phyloP scores from a whole-genome alignment of 2,888 invertebrate genomes.

The Drosophila mulleri region DNA sequence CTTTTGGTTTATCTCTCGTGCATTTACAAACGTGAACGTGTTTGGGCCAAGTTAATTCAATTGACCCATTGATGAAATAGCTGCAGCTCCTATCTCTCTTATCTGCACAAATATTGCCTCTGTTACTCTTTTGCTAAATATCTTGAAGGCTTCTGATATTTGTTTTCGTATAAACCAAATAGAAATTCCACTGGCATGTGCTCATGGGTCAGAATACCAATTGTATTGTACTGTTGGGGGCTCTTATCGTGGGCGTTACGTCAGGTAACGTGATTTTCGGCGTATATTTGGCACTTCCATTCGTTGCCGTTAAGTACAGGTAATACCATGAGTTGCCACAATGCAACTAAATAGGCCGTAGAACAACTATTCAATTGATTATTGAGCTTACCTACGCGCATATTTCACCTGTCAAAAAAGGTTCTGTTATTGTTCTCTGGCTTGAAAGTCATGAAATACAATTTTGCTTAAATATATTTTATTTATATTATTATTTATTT shows the following conservation, averaged over 20 bases:
- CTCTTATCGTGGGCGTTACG: conserved; percentile 49
- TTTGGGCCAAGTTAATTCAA: not conserved
- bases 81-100: not conserved
- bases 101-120: not conserved
- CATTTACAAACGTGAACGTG: not conserved
- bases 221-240: not conserved
- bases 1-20: not conserved
- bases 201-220: conserved; percentile 46
- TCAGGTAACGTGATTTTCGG: conserved; percentile 45
- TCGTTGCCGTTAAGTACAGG: conserved; percentile 14
- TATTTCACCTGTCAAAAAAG: conserved; percentile 2
- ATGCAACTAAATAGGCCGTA: not conserved
- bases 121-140: conserved; percentile 18
- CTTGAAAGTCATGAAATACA: not conserved
- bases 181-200: conserved; percentile 64
- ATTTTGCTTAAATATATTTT: not conserved
- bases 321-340: conserved; percentile 26
- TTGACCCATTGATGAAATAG: not conserved
- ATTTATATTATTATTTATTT: no score
- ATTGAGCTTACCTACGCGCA: not conserved
- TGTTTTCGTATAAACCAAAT: conserved; percentile 6
- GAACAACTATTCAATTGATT: conserved; percentile 18
- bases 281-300: conserved; percentile 18
- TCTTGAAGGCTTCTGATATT: conserved; percentile 23
- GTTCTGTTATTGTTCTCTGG: not conserved